Conservation (phyloP, 37 sponge, comb jelly and placozoan species). For the Oscarella lobularis region DNA sequence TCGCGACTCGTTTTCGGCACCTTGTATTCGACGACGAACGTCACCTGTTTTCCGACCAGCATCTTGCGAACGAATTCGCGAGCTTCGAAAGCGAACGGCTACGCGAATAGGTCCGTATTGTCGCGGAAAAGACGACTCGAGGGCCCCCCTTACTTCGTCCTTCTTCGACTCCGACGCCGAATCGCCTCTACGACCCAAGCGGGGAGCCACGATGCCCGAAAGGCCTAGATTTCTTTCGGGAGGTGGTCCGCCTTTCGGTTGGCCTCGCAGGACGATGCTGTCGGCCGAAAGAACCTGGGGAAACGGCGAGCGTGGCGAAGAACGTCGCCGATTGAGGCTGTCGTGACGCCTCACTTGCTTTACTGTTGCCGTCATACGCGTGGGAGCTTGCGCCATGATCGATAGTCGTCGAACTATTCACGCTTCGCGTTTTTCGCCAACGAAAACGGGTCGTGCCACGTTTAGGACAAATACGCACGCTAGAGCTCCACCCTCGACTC, state of each 20-base stretch:
- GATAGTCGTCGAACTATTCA: too few relatives aligned
- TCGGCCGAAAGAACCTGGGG: constrained; percentile 88
- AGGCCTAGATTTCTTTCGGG: constrained; percentile 70
- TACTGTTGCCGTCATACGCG: too few relatives aligned
- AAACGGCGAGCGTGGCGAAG: not conserved
- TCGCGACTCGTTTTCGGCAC: constrained; percentile 26
- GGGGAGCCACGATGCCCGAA: constrained; percentile 69
- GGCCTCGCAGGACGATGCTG: constrained; percentile 68
- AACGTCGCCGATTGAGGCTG: too few relatives aligned
- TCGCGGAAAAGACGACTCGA: not conserved
- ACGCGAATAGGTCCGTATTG: not conserved
- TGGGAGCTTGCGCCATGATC: too few relatives aligned
- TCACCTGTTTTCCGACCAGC: constrained; percentile 77
- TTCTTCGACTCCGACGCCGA: not conserved
- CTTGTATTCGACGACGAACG: constrained; percentile 66
- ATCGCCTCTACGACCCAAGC: constrained; percentile 46
- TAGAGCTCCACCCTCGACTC: too few relatives aligned
- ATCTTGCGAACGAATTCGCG: constrained; percentile 76
- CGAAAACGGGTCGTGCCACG: too few relatives aligned
- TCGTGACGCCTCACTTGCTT: too few relatives aligned
- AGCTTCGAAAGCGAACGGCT: constrained; percentile 92
- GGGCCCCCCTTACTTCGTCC: too few relatives aligned
- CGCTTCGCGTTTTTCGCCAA: too few relatives aligned
- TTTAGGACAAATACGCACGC: too few relatives aligned
- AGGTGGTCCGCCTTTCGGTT: constrained; percentile 87